Base-by-base conservation (phyloP, 2,888 invertebrate species). In the Eupithecia vulgata region DNA sequence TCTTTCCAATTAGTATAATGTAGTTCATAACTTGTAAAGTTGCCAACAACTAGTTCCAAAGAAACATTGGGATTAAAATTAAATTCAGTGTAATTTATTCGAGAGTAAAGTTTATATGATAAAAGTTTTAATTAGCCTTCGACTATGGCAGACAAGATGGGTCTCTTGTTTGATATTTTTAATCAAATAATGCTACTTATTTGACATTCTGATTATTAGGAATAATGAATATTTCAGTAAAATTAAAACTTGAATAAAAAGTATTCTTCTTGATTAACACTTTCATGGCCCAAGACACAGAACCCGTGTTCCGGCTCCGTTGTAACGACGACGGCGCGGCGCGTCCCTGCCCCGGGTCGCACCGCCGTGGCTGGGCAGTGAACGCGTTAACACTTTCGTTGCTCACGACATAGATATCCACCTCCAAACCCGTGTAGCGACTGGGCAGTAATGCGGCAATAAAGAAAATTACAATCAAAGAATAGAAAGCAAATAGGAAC, bases 61-160 rank as follows among this genome's bases (percentile, higher is more conserved):
- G 35, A 37, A 17, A 37, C 57, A 64, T 35, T n/a, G 37, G 37
- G 62, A 64, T 64, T 64, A 59, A 67, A 64, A 64, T 71, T 21
- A 5, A 57, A 57, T 57, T 57, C 10, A 25, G 8, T 57, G 25
- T 12, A 68, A 64, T 61, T 62, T 70, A 73, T 57, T 64, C 67
- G 30, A 52, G 67, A 59, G 17, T 59, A 8, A 65, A 67, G 73
- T 64, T 34, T 68, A 25, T 71, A 66, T 69, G 15, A 68, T 69
- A 67, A 74, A 74, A 74, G 74, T 74, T 74, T 69, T 71, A 69
- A 74, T 71, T 74, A 71, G 52, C 71, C 30, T 21, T 13, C 59
- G 6, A 7, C 59, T 6, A 21, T 1, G 40, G 17, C 8, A 34
- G 34, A 21, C 30, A 3, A 17, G 61, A 30, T 17, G 21, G 25